phyloP scores from a whole-genome alignment of 2,113 vertebrate species.

The rabbit (Oryctolagus cuniculus) region mOryCun1.1 NC_091453.1:90322001-90322500 shows the following conservation, averaged over 20 bases:
- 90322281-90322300: neutral
- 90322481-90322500: neutral
- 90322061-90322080: neutral
- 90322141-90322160: neutral
- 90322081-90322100: neutral
- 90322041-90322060: neutral
- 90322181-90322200: neutral
- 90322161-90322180: too few relatives aligned
- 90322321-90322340: neutral
- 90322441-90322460: neutral
- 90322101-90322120: neutral
- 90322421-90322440: neutral
- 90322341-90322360: neutral
- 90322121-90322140: neutral
- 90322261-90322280: neutral
- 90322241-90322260: neutral
- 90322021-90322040: neutral
- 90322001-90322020: neutral
- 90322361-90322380: neutral
- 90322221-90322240: neutral
- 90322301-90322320: neutral
- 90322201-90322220: neutral
- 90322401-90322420: neutral
- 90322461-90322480: neutral
- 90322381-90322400: neutral